Percentiles rank a stretch among this genome's conserved stretches.
These are phyloP conservation scores for Perognathus longimembris DNA, from an alignment of 2,113 vertebrate species.

Conservation along the genomic window DNA sequence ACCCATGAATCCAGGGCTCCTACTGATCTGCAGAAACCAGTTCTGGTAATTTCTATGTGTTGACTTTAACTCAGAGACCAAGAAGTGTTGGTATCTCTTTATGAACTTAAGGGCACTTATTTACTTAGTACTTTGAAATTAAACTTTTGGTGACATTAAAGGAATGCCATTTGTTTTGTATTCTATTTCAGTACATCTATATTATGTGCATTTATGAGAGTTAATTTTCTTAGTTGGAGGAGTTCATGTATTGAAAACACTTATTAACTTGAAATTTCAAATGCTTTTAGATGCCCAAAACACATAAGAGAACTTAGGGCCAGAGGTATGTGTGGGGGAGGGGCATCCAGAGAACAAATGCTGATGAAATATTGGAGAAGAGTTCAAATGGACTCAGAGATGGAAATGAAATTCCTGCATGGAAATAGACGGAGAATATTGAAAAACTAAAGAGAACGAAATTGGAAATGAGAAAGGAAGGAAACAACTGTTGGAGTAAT, in stretches of 20 bases:
- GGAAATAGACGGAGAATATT: constrained; percentile 52
- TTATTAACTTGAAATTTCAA: constrained; percentile 28
- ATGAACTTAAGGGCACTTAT: neutral
- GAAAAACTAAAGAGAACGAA: neutral
- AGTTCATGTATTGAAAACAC: neutral
- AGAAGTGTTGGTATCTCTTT: neutral
- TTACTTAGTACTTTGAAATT: constrained; percentile 45
- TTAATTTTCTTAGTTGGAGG: constrained; percentile 34
- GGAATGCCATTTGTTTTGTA: neutral
- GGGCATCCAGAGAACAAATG: neutral
- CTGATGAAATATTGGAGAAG: neutral
- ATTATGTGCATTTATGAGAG: constrained; percentile 1
- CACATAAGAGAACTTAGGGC: neutral
- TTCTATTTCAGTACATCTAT: neutral
- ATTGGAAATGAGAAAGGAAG: constrained; percentile 37
- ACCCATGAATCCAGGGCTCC: neutral
- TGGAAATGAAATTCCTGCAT: constrained; percentile 60
- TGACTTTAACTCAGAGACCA: neutral
- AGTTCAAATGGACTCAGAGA: constrained; percentile 30
- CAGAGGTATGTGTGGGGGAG: no score
- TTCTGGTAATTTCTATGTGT: constrained; percentile 3
- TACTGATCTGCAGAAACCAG: neutral
- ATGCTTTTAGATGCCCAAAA: constrained; percentile 4
- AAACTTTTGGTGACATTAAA: neutral
- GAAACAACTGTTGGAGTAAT: neutral